Percentiles rank a stretch among this genome's conserved stretches.
Conservation (phyloP, 2,797 vertebrate species). For the Clarias fuscus region DNA sequence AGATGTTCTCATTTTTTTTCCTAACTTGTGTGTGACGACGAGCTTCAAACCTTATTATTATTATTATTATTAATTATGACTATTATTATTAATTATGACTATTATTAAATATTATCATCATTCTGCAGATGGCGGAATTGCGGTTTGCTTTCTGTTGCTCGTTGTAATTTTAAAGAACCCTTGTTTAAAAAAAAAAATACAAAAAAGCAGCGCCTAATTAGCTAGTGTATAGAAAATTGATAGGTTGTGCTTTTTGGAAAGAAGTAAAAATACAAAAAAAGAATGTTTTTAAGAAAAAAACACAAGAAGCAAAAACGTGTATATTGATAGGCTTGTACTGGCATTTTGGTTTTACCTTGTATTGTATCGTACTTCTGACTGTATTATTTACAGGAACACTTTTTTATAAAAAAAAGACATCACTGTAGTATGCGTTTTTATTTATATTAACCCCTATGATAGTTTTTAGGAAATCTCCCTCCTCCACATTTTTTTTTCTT, state of each 20-base stretch:
- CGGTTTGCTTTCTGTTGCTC: constrained; percentile 34
- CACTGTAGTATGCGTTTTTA: constrained; percentile 73
- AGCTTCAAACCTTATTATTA: constrained; percentile 55
- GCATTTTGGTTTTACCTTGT: constrained; percentile 64
- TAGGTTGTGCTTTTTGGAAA: constrained; percentile 54
- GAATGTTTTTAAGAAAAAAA: neutral
- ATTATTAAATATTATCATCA: constrained; percentile 19
- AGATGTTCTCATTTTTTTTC: constrained; percentile 49
- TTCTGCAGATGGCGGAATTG: constrained; percentile 54
- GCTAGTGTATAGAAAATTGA: constrained; percentile 54
- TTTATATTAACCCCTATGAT: constrained; percentile 68
- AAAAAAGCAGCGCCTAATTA: constrained; percentile 51
- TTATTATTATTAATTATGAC: constrained; percentile 27
- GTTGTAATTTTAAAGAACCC: constrained; percentile 44
- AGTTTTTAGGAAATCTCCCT: constrained; percentile 71
- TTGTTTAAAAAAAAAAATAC: constrained; percentile 41
- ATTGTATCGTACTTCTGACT: constrained; percentile 68
- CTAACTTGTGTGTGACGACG: constrained; percentile 57
- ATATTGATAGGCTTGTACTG: constrained; percentile 62
- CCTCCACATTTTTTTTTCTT: constrained; percentile 1
- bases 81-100: constrained; percentile 23
- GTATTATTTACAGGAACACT: constrained; percentile 68
- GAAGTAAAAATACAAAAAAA: constrained; percentile 38
- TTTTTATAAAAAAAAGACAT: constrained; percentile 63
- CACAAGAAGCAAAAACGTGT: constrained; percentile 51